phyloP scores from a whole-genome alignment of 1,140 invertebrate genomes.

The Tigriopus japonicus region DNA sequence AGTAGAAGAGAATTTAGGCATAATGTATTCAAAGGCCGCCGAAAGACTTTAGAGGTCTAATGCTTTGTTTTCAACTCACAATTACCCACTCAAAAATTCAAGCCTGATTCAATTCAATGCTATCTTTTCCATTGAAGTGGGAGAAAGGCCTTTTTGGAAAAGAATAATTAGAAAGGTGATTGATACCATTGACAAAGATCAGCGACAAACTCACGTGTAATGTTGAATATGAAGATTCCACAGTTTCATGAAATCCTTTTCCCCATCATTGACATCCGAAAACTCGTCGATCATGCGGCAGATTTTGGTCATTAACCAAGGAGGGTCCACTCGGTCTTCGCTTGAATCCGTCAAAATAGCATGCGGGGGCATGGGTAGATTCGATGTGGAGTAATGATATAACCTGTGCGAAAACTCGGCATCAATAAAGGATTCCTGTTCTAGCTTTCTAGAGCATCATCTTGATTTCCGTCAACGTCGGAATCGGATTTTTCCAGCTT shows the following conservation, averaged over 20 bases:
- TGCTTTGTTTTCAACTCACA: too few relatives aligned
- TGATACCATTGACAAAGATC: too few relatives aligned
- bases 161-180: too few relatives aligned
- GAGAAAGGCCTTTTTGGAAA: too few relatives aligned
- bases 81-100: too few relatives aligned
- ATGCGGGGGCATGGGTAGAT: conserved; percentile 76
- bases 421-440: neutral
- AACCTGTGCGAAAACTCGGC: conserved; percentile 17
- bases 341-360: conserved; percentile 67
- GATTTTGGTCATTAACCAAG: conserved; percentile 83
- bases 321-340: conserved; percentile 81
- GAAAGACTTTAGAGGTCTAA: too few relatives aligned
- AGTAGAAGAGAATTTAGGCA: too few relatives aligned
- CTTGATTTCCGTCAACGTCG: neutral
- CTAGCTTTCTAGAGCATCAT: neutral
- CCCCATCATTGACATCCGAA: conserved; percentile 93
- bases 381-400: conserved; percentile 28
- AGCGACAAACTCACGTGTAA: conserved; percentile 37
- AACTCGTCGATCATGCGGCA: conserved; percentile 97
- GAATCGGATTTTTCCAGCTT: neutral
- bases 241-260: conserved; percentile 96
- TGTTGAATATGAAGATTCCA: conserved; percentile 97
- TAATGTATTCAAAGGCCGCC: too few relatives aligned
- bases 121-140: too few relatives aligned
- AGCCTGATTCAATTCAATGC: too few relatives aligned